phyloP scores from a whole-genome alignment of 2,797 vertebrate species.

The Crenuchus spilurus region DNA sequence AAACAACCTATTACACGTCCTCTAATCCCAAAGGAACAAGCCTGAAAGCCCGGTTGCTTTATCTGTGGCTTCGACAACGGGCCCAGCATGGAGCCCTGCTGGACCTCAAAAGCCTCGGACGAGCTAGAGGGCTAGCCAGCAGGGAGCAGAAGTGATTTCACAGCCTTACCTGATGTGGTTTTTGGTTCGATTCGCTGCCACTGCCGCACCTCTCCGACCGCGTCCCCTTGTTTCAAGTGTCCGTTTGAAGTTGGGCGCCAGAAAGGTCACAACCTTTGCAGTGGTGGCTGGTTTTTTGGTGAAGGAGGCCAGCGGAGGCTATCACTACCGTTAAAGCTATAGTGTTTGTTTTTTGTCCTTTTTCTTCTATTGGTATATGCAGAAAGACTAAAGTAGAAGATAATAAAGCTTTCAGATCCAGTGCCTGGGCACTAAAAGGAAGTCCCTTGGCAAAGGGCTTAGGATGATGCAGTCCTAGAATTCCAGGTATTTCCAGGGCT shows the following conservation, averaged over 20 bases:
- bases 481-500: constrained; percentile 82
- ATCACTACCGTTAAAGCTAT: constrained; percentile 71
- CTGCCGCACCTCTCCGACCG: constrained; percentile 73
- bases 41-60: constrained; percentile 68
- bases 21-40: constrained; percentile 69
- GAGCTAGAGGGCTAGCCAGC: constrained; percentile 74
- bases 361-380: constrained; percentile 67
- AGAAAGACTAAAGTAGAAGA: constrained; percentile 64
- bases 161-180: constrained; percentile 83
- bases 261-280: constrained; percentile 78
- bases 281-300: constrained; percentile 72
- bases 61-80: constrained; percentile 65
- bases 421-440: constrained; percentile 74
- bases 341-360: constrained; percentile 48
- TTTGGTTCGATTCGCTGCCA: constrained; percentile 73
- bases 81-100: constrained; percentile 57
- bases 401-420: constrained; percentile 79
- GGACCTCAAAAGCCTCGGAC: constrained; percentile 71
- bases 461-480: constrained; percentile 77
- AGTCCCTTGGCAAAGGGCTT: constrained; percentile 58
- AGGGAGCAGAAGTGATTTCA: constrained; percentile 74
- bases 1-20: constrained; percentile 56
- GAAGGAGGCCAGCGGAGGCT: constrained; percentile 64
- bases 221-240: constrained; percentile 76
- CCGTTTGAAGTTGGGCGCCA: constrained; percentile 77